Conservation (phyloP, 2,888 invertebrate genomes). For the Ischnus inquisitorius region DNA sequence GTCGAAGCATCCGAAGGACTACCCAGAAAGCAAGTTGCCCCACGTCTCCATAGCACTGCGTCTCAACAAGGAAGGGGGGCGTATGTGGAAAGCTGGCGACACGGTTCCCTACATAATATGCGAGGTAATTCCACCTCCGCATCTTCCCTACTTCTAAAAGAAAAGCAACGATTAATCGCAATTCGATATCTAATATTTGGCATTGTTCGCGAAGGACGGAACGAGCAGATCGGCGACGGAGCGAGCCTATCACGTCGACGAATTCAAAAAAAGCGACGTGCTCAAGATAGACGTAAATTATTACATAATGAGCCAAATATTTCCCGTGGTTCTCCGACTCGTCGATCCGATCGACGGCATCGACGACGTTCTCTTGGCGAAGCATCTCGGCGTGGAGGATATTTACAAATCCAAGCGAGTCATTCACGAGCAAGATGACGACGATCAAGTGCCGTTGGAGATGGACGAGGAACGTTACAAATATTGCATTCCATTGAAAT, state of each 20-base stretch:
- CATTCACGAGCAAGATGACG: slow-evolving; percentile 75
- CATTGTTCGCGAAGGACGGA: slow-evolving; percentile 88
- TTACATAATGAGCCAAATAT: slow-evolving; percentile 97
- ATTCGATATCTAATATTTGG: not conserved
- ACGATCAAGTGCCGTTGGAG: slow-evolving; percentile 77
- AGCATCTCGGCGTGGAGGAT: slow-evolving; percentile 90
- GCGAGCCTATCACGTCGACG: slow-evolving; percentile 97
- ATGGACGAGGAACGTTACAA: slow-evolving; percentile 87
- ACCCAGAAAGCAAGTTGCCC: slow-evolving; percentile 95
- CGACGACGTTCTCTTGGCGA: slow-evolving; percentile 95
- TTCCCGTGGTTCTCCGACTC: slow-evolving; percentile 97
- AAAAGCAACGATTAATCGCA: slow-evolving; percentile 10
- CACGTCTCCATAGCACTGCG: slow-evolving; percentile 94
- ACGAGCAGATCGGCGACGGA: slow-evolving; percentile 93
- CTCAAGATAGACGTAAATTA: slow-evolving; percentile 94
- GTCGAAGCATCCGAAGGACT: slow-evolving; percentile 97
- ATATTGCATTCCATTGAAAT: slow-evolving; percentile 89
- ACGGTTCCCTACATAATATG: slow-evolving; percentile 98
- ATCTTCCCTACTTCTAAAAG: not conserved
- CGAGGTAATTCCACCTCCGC: slow-evolving; percentile 85
- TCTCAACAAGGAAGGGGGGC: slow-evolving; percentile 93
- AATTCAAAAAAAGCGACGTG: slow-evolving; percentile 90
- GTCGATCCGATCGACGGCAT: slow-evolving; percentile 98
- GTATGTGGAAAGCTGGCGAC: slow-evolving; percentile 96
- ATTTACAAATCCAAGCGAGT: slow-evolving; percentile 79